Evolutionary conservation across 2,888 invertebrate genomes (phyloP).

Genomic region (Chalcis sispes): DNA sequence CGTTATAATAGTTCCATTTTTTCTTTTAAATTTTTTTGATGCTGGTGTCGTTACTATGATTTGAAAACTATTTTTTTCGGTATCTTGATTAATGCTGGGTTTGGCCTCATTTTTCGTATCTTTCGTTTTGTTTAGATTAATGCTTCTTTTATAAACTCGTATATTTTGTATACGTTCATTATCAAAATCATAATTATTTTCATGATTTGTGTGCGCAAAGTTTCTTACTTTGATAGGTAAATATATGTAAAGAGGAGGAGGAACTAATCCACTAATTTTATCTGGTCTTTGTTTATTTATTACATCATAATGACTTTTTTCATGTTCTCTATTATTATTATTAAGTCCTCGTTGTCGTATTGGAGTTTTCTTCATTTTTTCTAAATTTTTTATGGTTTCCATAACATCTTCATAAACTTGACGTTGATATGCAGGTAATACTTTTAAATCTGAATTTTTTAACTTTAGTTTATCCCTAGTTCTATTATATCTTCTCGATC

Average conservation of each 20-base stretch:
- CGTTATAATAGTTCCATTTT: slow-evolving; percentile 32
- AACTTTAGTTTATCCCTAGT: not conserved
- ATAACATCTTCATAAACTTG: slow-evolving; percentile 73
- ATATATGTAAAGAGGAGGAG: slow-evolving; percentile 36
- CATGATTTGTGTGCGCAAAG: slow-evolving; percentile 3
- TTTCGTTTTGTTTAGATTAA: slow-evolving; percentile 2
- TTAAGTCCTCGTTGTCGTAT: not conserved
- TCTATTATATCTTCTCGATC: slow-evolving; percentile 1
- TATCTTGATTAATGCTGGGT: not conserved
- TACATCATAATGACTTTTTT: slow-evolving; percentile 1
- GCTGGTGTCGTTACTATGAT: slow-evolving; percentile 50
- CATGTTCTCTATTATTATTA: slow-evolving; percentile 1
- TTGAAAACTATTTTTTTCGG: slow-evolving; percentile 26
- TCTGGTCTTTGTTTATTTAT: slow-evolving; percentile 7
- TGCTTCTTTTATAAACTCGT: slow-evolving; percentile 42
- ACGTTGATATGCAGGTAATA: slow-evolving; percentile 65
- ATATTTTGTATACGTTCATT: not conserved
- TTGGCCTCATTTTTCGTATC: not conserved
- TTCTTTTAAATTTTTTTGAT: slow-evolving; percentile 18
- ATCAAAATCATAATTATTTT: slow-evolving; percentile 4
- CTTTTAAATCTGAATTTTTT: slow-evolving; percentile 32
- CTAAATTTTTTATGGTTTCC: slow-evolving; percentile 70
- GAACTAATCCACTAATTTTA: slow-evolving; percentile 48
- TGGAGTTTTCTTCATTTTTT: slow-evolving; percentile 56
- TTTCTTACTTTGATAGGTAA: slow-evolving; percentile 9